phyloP scores from a whole-genome alignment of 2,797 vertebrate species.

The Sandelia bainsii region DNA sequence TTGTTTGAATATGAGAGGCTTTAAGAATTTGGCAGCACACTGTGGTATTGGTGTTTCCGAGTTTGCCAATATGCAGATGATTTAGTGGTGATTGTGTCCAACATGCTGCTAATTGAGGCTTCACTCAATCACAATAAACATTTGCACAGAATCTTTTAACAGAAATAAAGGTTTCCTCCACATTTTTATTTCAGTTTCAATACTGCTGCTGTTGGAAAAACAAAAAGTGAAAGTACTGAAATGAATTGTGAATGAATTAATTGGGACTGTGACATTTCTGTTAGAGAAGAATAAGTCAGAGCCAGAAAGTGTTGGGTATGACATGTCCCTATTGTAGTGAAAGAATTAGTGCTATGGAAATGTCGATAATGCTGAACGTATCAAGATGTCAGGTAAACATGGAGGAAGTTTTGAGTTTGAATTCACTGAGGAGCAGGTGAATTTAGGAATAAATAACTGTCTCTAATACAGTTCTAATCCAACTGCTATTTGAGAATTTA shows the following conservation, averaged over 20 bases:
- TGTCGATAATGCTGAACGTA: not conserved
- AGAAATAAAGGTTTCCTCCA: not conserved
- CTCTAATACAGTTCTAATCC: not conserved
- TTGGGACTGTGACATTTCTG: not conserved
- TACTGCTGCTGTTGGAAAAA: not conserved
- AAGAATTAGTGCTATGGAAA: not conserved
- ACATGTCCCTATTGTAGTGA: not conserved
- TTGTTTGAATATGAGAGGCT: not conserved
- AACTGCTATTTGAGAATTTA: not conserved
- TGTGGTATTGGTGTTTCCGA: not conserved
- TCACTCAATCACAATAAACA: not conserved
- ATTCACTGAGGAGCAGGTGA: not conserved
- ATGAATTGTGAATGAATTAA: not conserved
- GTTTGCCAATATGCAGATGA: slow-evolving; percentile 6
- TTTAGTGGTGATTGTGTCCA: not conserved
- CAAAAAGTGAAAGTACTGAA: not conserved
- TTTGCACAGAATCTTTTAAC: not conserved
- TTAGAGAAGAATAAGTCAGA: not conserved
- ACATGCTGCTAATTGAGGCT: not conserved
- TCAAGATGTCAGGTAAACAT: not conserved
- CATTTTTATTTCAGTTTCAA: not conserved
- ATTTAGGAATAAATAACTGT: not conserved
- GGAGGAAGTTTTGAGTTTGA: not conserved
- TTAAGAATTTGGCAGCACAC: not conserved
- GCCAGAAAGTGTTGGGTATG: not conserved